Evolutionary conservation across 2,797 vertebrate species (phyloP).

Genomic region (Pseudopleuronectes americanus): DNA sequence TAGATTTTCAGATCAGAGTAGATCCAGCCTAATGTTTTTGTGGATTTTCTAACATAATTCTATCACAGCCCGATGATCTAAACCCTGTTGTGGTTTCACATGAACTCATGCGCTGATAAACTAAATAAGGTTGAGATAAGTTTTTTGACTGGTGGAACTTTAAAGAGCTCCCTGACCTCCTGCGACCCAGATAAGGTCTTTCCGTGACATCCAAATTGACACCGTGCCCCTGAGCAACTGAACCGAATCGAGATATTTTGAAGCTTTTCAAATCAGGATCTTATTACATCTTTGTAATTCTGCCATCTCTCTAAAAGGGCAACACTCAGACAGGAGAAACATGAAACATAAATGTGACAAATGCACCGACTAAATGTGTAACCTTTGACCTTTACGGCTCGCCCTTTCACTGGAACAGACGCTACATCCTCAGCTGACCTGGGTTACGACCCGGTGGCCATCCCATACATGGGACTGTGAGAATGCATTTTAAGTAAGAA

Average conservation of each 20-base stretch:
- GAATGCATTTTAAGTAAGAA: constrained; percentile 70
- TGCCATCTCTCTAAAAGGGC: constrained; percentile 2
- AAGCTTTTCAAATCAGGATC: constrained; percentile 26
- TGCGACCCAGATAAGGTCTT: constrained; percentile 12
- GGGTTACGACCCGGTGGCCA: constrained; percentile 60
- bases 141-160: constrained; percentile 28
- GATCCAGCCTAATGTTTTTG: not conserved
- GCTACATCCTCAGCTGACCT: constrained; percentile 42
- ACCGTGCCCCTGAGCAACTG: constrained; percentile 37
- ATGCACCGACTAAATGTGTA: constrained; percentile 43
- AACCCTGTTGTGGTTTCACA: constrained; percentile 1
- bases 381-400: constrained; percentile 59
- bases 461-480: constrained; percentile 42
- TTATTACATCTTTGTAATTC: constrained; percentile 37
- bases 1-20: not conserved
- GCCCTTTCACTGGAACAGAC: constrained; percentile 28
- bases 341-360: constrained; percentile 55
- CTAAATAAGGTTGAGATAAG: constrained; percentile 13
- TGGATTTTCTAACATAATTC: not conserved
- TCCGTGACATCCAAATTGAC: constrained; percentile 53
- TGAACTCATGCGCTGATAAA: not conserved
- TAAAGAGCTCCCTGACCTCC: constrained; percentile 39
- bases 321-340: constrained; percentile 17
- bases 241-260: constrained; percentile 19
- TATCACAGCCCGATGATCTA: not conserved